These are phyloP conservation scores for Drosophila obscura DNA, from an alignment of 1,140 invertebrate genomes.

Conservation along the genomic window DNA sequence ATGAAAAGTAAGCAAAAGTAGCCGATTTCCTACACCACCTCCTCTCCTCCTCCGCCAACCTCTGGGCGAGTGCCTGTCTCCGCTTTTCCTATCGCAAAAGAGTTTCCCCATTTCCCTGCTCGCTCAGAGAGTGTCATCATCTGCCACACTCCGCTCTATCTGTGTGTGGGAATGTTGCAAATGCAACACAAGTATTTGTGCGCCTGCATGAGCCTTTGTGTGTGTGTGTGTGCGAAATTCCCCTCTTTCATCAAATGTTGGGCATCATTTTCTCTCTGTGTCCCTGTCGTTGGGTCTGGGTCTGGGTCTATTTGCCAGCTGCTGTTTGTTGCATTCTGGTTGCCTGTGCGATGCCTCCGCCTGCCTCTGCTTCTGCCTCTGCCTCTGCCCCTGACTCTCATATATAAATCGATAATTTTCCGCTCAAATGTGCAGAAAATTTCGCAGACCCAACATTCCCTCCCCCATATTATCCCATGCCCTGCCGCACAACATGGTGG, in stretches of 20 bases:
- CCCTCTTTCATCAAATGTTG: constrained; percentile 49
- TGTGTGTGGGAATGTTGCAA: constrained; percentile 45
- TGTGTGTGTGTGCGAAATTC: constrained; percentile 23
- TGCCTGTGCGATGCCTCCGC: constrained; percentile 22
- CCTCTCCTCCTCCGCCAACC: constrained; percentile 10
- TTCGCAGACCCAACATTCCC: constrained; percentile 47
- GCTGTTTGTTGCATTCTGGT: constrained; percentile 71
- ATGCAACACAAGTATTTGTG: constrained; percentile 3
- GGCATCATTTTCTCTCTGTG: constrained; percentile 41
- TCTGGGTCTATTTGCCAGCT: constrained; percentile 67
- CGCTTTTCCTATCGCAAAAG: constrained; percentile 15
- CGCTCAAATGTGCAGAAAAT: constrained; percentile 81
- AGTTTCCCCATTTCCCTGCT: constrained; percentile 10
- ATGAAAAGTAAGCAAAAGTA: constrained; percentile 80
- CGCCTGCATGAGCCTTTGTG: not conserved
- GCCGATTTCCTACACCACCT: constrained; percentile 19
- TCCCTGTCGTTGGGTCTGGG: constrained; percentile 4
- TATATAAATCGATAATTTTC: constrained; percentile 81
- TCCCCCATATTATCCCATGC: constrained; percentile 1
- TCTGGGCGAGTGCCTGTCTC: constrained; percentile 3
- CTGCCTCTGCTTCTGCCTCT: not conserved
- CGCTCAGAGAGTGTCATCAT: constrained; percentile 42
- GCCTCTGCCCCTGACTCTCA: constrained; percentile 21
- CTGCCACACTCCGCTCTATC: constrained; percentile 17
- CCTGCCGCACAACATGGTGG: constrained; percentile 5